Evolutionary conservation across 2,113 vertebrate genomes (phyloP).

Genomic region (Ursus arctos): DNA sequence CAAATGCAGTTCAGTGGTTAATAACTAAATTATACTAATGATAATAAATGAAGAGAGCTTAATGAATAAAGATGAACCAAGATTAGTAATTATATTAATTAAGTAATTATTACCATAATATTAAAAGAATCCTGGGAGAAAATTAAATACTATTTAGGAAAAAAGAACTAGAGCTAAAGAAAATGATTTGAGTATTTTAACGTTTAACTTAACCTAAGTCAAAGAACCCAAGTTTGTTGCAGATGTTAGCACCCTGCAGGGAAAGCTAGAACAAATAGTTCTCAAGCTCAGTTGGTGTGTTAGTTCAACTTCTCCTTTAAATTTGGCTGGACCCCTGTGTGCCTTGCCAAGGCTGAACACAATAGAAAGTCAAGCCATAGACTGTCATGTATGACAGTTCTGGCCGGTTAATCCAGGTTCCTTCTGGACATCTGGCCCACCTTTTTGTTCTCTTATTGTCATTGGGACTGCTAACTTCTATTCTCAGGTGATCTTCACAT

Average conservation of each 20-base stretch:
- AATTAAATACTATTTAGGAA: slow-evolving; percentile 33
- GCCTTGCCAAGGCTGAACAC: neutral
- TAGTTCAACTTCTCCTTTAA: neutral
- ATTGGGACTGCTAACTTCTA: neutral
- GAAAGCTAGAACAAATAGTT: neutral
- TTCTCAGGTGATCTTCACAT: neutral
- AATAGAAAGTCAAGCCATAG: neutral
- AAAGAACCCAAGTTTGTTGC: slow-evolving; percentile 16
- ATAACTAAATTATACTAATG: slow-evolving; percentile 45
- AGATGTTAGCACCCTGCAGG: neutral
- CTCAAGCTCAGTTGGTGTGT: neutral
- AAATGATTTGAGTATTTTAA: slow-evolving; percentile 13
- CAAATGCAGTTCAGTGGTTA: slow-evolving; percentile 13
- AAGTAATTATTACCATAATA: slow-evolving; percentile 42
- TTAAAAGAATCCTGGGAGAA: slow-evolving; percentile 32
- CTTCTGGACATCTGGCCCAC: neutral
- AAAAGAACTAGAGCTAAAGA: neutral
- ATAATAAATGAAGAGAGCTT: slow-evolving; percentile 28
- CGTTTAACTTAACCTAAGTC: slow-evolving; percentile 8
- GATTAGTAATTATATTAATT: slow-evolving; percentile 59
- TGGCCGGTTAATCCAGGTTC: neutral
- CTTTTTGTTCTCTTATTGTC: neutral
- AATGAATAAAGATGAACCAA: slow-evolving; percentile 44
- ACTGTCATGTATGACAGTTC: neutral
- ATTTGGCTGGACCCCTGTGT: neutral